phyloP scores from a whole-genome alignment of 2,113 vertebrate genomes.

The Erinaceus europaeus region DNA sequence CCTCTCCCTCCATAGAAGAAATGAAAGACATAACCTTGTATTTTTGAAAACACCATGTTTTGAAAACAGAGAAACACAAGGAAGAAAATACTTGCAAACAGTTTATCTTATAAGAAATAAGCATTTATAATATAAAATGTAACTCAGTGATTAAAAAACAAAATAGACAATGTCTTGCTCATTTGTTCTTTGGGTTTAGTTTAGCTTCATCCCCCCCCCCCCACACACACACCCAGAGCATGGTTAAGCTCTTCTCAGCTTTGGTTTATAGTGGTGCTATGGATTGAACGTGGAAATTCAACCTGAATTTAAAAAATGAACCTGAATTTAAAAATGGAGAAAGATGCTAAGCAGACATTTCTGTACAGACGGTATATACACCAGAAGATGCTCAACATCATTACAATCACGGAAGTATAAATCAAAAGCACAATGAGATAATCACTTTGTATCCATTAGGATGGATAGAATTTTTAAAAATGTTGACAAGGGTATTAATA shows the following conservation, averaged over 20 bases:
- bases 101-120: not conserved
- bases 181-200: too few species aligned
- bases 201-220: too few species aligned
- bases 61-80: too few species aligned
- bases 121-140: not conserved
- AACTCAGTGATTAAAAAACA: not conserved
- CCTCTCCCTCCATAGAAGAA: too few species aligned
- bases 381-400: not conserved
- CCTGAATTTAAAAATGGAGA: not conserved
- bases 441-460: not conserved
- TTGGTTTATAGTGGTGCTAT: too few species aligned
- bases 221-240: too few species aligned
- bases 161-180: too few species aligned
- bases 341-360: not conserved
- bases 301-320: not conserved
- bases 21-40: too few species aligned
- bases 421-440: not conserved
- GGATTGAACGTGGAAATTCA: too few species aligned
- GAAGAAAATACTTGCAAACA: not conserved
- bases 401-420: not conserved
- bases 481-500: not conserved
- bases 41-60: too few species aligned
- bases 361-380: not conserved
- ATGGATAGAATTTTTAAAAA: not conserved
- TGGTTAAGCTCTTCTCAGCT: too few species aligned